These are phyloP conservation scores for Paramuricea clavata DNA, from an alignment of 92 coral and sea anemone genomes.

Conservation along the genomic window DNA sequence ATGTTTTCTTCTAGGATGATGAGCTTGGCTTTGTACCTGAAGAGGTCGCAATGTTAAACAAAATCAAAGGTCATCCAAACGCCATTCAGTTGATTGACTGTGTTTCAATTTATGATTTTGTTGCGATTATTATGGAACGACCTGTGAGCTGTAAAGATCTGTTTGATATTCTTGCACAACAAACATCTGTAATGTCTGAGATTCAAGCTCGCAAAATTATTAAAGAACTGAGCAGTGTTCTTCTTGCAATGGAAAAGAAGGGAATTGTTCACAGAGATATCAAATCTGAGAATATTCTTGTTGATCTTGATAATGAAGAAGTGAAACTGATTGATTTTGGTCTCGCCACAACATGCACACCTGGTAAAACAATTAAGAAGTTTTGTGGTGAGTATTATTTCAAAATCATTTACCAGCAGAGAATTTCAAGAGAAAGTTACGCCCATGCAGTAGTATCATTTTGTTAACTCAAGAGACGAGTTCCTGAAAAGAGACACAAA, in stretches of 20 bases:
- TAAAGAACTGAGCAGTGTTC: constrained; percentile 17
- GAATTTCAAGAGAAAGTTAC: too few relatives aligned
- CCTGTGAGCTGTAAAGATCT: constrained; percentile 34
- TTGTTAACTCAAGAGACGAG: too few relatives aligned
- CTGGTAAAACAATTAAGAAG: not conserved
- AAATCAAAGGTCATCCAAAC: constrained; percentile 44
- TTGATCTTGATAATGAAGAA: constrained; percentile 37
- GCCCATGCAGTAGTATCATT: too few relatives aligned
- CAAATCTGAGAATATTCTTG: constrained; percentile 20
- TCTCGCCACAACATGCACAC: constrained; percentile 21
- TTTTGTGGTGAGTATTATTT: constrained; percentile 15
- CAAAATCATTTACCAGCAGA: too few relatives aligned
- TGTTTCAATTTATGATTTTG: not conserved
- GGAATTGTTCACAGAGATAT: constrained; percentile 21
- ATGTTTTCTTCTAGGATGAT: constrained; percentile 16
- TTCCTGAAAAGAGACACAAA: too few relatives aligned
- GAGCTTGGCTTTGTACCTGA: constrained; percentile 30
- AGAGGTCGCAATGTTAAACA: constrained; percentile 41
- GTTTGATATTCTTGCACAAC: constrained; percentile 4
- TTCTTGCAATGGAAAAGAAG: constrained; percentile 37
- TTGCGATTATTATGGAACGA: constrained; percentile 33
- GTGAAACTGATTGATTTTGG: constrained; percentile 48
- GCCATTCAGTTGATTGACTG: constrained; percentile 42
- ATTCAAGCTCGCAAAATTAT: constrained; percentile 31
- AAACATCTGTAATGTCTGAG: constrained; percentile 28